Percentiles rank a stretch among this genome's conserved stretches.
These are phyloP conservation scores for Brachionus asplanchnoidis DNA, from an alignment of 1,140 invertebrate genomes.

Conservation along the genomic window DNA sequence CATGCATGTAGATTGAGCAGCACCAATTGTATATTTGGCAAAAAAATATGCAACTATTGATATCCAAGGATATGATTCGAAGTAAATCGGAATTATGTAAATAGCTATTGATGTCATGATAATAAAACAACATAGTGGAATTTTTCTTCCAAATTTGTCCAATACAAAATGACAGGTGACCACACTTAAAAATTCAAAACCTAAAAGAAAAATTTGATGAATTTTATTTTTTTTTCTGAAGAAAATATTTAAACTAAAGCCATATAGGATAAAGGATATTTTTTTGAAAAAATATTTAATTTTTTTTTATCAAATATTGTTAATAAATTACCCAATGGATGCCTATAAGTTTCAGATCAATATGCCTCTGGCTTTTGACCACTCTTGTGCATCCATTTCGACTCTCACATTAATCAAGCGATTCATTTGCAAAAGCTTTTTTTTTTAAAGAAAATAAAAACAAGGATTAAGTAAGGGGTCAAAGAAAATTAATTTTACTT, in stretches of 20 bases:
- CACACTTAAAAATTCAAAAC: neutral
- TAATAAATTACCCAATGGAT: neutral
- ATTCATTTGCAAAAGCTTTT: neutral
- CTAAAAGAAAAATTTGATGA: neutral
- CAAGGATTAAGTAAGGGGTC: neutral
- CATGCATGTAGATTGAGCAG: neutral
- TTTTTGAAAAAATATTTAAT: no score
- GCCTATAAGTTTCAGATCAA: neutral
- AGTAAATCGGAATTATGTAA: neutral
- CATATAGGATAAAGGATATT: no score
- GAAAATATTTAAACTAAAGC: no score
- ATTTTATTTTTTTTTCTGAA: neutral
- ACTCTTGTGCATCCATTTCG: neutral
- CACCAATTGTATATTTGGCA: neutral
- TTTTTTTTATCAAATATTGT: neutral
- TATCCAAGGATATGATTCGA: neutral
- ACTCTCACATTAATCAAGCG: neutral
- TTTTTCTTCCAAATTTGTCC: neutral
- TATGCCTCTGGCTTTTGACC: neutral
- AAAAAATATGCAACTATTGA: neutral
- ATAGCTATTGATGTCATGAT: neutral
- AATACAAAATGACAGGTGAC: neutral
- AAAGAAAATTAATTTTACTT: no score
- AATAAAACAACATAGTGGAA: neutral
- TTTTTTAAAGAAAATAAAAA: neutral